Percentiles rank a stretch among this genome's conserved stretches.
Evolutionary conservation across 1,140 invertebrate genomes (phyloP).

Genomic region (Medauroidea extradentata): DNA sequence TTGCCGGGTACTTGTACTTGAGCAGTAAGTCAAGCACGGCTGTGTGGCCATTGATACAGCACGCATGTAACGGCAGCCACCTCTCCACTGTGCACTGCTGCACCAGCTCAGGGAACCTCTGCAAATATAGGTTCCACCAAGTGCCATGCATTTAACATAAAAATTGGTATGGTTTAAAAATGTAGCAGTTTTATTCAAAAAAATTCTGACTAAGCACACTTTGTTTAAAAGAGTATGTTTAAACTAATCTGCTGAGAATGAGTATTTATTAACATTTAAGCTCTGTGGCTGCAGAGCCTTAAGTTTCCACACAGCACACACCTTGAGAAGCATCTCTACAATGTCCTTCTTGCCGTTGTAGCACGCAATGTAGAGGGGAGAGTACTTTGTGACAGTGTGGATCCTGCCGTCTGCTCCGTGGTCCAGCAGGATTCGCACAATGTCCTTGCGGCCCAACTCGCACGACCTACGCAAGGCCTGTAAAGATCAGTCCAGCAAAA

Average conservation of each 20-base stretch:
- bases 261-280: no score
- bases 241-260: no score
- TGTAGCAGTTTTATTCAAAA: no score
- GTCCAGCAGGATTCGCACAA: conserved; percentile 74
- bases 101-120: conserved; percentile 59
- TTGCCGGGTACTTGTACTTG: conserved; percentile 74
- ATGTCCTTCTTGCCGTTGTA: conserved; percentile 81
- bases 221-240: no score
- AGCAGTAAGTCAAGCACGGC: conserved; percentile 71
- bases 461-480: conserved; percentile 64
- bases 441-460: conserved; percentile 74
- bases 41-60: conserved; percentile 81
- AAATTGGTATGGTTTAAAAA: no score
- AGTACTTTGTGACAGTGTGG: conserved; percentile 86
- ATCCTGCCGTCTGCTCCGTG: conserved; percentile 79
- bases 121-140: conserved; percentile 20
- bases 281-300: no score
- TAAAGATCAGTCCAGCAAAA: no score
- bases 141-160: no score
- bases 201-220: no score
- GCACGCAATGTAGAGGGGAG: conserved; percentile 87
- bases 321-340: conserved; percentile 66
- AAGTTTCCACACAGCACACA: no score
- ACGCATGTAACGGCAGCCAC: conserved; percentile 90
- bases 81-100: conserved; percentile 81